Conservation (phyloP, 2,113 vertebrate species). For the Megaleporinus macrocephalus region DNA sequence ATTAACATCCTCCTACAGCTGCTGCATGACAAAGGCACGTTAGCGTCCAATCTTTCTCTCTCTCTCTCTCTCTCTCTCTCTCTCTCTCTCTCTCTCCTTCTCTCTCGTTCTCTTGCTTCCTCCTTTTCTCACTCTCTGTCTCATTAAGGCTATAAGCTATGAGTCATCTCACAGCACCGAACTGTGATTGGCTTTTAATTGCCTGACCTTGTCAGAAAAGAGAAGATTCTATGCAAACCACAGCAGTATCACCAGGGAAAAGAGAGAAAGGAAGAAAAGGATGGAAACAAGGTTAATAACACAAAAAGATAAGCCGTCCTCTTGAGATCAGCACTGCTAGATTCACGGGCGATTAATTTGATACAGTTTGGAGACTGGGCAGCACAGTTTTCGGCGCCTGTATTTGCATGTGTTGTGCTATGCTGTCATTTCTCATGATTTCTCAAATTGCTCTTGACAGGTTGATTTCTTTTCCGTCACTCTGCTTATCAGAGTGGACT, state of each 20-base stretch:
- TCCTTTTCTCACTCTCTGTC: constrained; percentile 24
- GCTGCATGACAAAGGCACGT: background rate
- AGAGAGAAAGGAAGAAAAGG: background rate
- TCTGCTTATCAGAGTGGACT: constrained; percentile 15
- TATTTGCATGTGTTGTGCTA: background rate
- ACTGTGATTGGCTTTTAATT: constrained; percentile 68
- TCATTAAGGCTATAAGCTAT: constrained; percentile 52
- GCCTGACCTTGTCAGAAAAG: constrained; percentile 62
- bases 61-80: too few relatives aligned
- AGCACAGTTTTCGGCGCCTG: background rate
- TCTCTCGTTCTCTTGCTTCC: background rate
- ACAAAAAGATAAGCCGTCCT: background rate
- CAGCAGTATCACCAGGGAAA: constrained; percentile 33
- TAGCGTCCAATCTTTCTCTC: constrained; percentile 6
- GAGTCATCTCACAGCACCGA: constrained; percentile 64
- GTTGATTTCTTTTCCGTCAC: constrained; percentile 7
- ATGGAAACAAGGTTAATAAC: constrained; percentile 5
- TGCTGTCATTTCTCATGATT: background rate
- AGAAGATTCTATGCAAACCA: constrained; percentile 46
- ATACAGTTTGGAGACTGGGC: background rate
- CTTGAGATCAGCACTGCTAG: background rate
- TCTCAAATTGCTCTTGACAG: constrained; percentile 25
- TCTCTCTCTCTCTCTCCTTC: background rate
- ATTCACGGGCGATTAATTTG: background rate
- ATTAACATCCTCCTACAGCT: background rate